Base-by-base conservation (phyloP, 2,113 vertebrate species). In the Petromus typicus region DNA sequence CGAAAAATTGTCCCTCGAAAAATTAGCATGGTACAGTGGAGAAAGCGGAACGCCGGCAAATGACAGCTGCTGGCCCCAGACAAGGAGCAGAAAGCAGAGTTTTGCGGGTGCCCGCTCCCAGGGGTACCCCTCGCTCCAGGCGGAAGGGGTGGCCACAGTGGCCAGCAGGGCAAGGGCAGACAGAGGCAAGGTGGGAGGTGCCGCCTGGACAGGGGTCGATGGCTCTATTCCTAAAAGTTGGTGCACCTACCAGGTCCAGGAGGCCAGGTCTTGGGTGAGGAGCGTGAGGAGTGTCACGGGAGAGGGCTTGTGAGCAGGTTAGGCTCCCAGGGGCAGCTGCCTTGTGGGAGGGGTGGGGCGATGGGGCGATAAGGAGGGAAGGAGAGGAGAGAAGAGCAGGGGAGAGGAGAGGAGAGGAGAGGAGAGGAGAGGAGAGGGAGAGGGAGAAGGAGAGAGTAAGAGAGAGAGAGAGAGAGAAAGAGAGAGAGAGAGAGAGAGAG, bases 1-100 rank as follows among this genome's bases (percentile, higher is more conserved):
- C 98, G 98, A 99, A 99, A 99, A 99, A 99, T 99, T 99, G 99
- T 99, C 99, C 98, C 98, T 98, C 97, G 98, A 98, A 98, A 99
- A 99, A 99, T 99, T 98, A 99, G 98, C 99, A 99, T 99, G 99
- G 99, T 99, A 99, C 98, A 99, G 99, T 99, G 98, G 98, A 99
- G 99, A 98, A 98, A 99, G 99, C 98, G 98, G 99, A 99, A 99
- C 99, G 99, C 99, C 98, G 98, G 98, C 98, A 95, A 98, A 98
- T 99, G 99, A 99, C 99, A 99, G 99, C 99, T 99, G 99, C 98
- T 98, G 98, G 97, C 98, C 98, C 97, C 98, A 98, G 98, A 99
- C 98, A 98, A 98, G 99, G 98, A 97, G 98, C 91, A 98, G 98
- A 98, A 98, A 99, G 99, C 98, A 98, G 98, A 97, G 97, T 99